Evolutionary conservation across 2,797 vertebrate species (phyloP), one percentile per base, ranked within the genome.

Genomic region (Cirrhinus molitorella): DNA sequence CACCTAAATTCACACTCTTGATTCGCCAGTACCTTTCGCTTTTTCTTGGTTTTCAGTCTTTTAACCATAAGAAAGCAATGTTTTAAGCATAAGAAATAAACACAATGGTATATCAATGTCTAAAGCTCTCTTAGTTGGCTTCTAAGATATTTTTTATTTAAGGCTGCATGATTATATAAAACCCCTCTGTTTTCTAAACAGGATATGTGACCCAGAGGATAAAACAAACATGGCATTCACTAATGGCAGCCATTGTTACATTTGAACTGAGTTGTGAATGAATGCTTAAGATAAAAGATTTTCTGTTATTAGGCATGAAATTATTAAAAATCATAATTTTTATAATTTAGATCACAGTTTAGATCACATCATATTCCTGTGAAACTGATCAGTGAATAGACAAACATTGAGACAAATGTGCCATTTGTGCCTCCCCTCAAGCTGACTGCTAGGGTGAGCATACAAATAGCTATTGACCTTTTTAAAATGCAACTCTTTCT

Each of bases 381-480:
- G n/a, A 68, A 83, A 37, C 23, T 78, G n/a, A 61, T 71, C 47
- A 70, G 40, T 63, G 51, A 77, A 77, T 70, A 55, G 65, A 63
- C 34, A 74, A 74, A 63, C 34, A 74, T 66, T 53, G 28, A 63
- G 61, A 53, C 47, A 25, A 53, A 63, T 53, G 47, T 19, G 19
- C 67, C 19, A 57, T 70, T 83, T 59, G 51, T 45, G 47, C 84
- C 88, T 23, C 59, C 34, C 85, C 73, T 55, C 34, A 17, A 86
- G 61, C 23, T 59, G 83, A 77, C 72, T 83, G 88, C 91, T 77
- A 85, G 89, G 80, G 88, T 61, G 49, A 83, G 83, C 85, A 79
- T 91, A 92, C 90, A 93, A 94, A 94, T 92, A 87, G 92, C 85
- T 93, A 94, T 94, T 90, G 93, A 94, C 83, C 63, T 21, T 88